phyloP scores from a whole-genome alignment of 1,140 invertebrate species.

The Drosophila nikananu region DNA sequence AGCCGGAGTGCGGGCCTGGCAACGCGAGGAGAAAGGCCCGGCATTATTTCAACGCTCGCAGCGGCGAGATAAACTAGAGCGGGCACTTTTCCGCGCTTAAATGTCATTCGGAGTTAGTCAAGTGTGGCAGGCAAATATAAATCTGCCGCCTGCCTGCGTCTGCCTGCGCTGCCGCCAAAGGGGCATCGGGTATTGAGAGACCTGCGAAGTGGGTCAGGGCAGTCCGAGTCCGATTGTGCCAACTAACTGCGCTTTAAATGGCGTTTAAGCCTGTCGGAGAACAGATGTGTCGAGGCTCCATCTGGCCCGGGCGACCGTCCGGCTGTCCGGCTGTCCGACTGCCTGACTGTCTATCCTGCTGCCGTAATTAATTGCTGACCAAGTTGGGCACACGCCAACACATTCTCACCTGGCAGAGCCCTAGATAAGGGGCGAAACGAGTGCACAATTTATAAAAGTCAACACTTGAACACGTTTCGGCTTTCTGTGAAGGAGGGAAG shows the following conservation, averaged over 20 bases:
- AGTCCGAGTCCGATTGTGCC: constrained; percentile 41
- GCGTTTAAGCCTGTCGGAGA: constrained; percentile 52
- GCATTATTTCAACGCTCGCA: constrained; percentile 68
- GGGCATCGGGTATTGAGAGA: constrained; percentile 44
- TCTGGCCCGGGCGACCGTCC: neutral
- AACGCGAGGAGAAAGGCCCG: constrained; percentile 45
- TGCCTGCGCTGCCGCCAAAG: constrained; percentile 1
- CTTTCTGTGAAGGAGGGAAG: constrained; percentile 47
- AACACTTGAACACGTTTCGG: constrained; percentile 79
- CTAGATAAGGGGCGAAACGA: constrained; percentile 49
- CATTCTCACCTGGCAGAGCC: constrained; percentile 38
- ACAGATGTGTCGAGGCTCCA: constrained; percentile 8
- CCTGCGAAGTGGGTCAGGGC: constrained; percentile 24
- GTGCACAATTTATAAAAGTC: constrained; percentile 82
- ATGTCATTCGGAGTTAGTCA: constrained; percentile 70
- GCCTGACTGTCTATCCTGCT: constrained; percentile 23
- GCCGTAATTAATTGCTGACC: constrained; percentile 77
- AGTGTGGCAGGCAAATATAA: constrained; percentile 69
- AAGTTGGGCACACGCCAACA: constrained; percentile 71
- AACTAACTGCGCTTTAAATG: constrained; percentile 67
- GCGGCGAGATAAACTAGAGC: constrained; percentile 65
- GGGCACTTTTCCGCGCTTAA: constrained; percentile 34
- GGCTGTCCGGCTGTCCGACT: neutral
- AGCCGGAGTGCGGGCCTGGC: neutral
- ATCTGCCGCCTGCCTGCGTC: constrained; percentile 35